Base-by-base conservation (phyloP, 1,140 invertebrate species). In the Drosophila rufa region DNA sequence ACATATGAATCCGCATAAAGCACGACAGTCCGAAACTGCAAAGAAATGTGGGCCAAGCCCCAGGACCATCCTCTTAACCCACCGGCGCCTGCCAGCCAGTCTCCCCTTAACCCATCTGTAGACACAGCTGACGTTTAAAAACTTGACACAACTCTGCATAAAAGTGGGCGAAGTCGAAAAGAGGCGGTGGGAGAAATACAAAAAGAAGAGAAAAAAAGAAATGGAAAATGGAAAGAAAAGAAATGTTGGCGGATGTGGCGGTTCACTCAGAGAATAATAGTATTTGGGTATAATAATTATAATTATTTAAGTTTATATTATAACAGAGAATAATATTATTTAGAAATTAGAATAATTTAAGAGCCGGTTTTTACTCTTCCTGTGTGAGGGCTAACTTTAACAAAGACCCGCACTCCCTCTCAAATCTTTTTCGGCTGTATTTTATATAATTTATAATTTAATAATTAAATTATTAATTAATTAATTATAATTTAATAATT, bases 1-100 rank as follows among this genome's bases (percentile, higher is more conserved):
- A 80, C 82, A 85, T 85, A 81, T 67, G 82, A 85, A 85, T 85
- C 57, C 75, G 67, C 81, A 84, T 83, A 84, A 80, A 67, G 73
- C 69, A 78, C 62, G 79, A 40, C 64, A 64, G 71, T 76, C 40
- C 50, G 80, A 83, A 73, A 80, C 67, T 65, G 59, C 76, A 61
- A 84, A 74, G 67, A 81, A 85, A 85, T 75, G 78, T 80, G 60
- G 74, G 83, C 71, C 81, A 80, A 62, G 78, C 55, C 59, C 45
- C 66, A 60, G 67, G 62, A 71, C 73, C 74, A 48, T 40, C 55
- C 55, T 53, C 69, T 74, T 43, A 73, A 45, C 73, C 50, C 40
- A 51, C 43, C 47, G 51, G 51, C 51, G 51, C 51, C 36, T 48
- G 12, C 27, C 43, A 47, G 36, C 17, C 45, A 43, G n/a, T 9